Conservation (phyloP, 2,113 vertebrate genomes). For the Oreochromis spilurus region DNA sequence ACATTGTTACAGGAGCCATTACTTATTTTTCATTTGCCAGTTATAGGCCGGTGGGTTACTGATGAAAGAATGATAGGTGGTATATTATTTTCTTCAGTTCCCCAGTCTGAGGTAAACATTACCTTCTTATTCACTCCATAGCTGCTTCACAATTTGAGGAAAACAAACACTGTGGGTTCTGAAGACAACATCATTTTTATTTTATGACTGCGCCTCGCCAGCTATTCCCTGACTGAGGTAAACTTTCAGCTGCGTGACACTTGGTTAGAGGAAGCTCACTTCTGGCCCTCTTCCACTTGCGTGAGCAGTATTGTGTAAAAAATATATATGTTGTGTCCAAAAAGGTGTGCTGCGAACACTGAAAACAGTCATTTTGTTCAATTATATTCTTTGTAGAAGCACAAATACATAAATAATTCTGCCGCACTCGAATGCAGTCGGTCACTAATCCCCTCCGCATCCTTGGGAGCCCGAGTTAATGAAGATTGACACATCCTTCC, state of each 20-base stretch:
- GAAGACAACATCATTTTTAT: conserved; percentile 50
- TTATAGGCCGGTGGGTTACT: neutral
- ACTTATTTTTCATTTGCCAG: neutral
- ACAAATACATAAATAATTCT: too few species aligned
- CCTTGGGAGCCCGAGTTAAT: neutral
- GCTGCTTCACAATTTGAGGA: conserved; percentile 21
- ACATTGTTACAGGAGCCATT: neutral
- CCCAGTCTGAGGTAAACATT: conserved; percentile 1
- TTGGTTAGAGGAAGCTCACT: neutral
- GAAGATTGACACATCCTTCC: conserved; percentile 15
- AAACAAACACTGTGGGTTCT: conserved; percentile 35
- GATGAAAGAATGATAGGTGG: conserved; percentile 13
- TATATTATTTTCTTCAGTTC: neutral
- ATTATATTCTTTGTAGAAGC: too few species aligned
- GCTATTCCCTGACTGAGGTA: conserved; percentile 13
- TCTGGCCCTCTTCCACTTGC: neutral
- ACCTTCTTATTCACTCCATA: conserved; percentile 16
- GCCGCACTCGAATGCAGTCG: neutral
- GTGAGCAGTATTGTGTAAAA: neutral
- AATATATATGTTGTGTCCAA: neutral
- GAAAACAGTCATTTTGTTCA: neutral
- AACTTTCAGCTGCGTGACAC: neutral
- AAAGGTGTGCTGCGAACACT: neutral
- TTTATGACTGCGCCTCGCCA: conserved; percentile 19
- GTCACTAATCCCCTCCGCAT: conserved; percentile 11